A percentile compares a stretch with the other conserved stretches of the same genome.
Evolutionary conservation across 2,797 vertebrate genomes (phyloP).

Genomic region (Chelidonichthys spinosus): DNA sequence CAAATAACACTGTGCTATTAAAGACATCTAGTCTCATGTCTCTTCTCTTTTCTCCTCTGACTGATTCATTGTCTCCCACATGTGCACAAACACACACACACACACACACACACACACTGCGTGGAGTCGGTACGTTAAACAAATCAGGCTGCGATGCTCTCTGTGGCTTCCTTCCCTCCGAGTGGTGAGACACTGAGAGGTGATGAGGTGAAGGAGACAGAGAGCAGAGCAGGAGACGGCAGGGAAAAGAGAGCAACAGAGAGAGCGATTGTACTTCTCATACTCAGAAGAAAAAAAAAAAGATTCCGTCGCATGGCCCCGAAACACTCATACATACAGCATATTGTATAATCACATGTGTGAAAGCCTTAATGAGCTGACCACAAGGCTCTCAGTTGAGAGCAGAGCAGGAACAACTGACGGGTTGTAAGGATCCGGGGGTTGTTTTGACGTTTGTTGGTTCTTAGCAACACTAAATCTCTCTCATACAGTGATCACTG

Average conservation of each 20-base stretch:
- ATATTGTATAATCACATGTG: slow-evolving; percentile 71
- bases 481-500: slow-evolving; percentile 67
- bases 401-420: slow-evolving; percentile 63
- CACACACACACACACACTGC: slow-evolving; percentile 31
- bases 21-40: slow-evolving; percentile 66
- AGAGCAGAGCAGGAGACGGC: slow-evolving; percentile 75
- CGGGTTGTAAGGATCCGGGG: slow-evolving; percentile 55
- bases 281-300: slow-evolving; percentile 17
- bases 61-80: slow-evolving; percentile 49
- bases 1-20: slow-evolving; percentile 65
- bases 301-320: slow-evolving; percentile 53
- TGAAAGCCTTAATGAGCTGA: slow-evolving; percentile 70
- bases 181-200: slow-evolving; percentile 64
- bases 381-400: slow-evolving; percentile 61
- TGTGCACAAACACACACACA: slow-evolving; percentile 17
- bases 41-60: slow-evolving; percentile 41
- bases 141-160: slow-evolving; percentile 72
- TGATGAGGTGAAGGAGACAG: slow-evolving; percentile 84
- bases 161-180: slow-evolving; percentile 55
- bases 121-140: slow-evolving; percentile 55
- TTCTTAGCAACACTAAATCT: slow-evolving; percentile 69
- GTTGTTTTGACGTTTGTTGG: slow-evolving; percentile 68
- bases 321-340: slow-evolving; percentile 48
- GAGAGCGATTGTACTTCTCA: slow-evolving; percentile 50
- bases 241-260: slow-evolving; percentile 56